These are phyloP conservation scores for Sus cebifrons DNA, from an alignment of 2,797 vertebrate species.

Conservation along the genomic window DNA sequence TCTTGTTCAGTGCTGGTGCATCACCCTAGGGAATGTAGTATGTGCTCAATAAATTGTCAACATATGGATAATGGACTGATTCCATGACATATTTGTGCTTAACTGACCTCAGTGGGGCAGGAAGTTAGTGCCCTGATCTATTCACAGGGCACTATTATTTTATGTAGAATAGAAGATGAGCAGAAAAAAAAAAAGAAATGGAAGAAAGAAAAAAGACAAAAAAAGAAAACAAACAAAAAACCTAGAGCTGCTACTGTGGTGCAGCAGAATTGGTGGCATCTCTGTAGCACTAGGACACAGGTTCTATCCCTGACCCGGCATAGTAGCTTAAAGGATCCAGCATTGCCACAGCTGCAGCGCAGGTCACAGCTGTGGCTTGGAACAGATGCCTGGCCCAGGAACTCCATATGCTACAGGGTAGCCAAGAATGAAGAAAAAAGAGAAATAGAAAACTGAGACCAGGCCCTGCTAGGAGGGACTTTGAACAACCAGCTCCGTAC, in stretches of 20 bases:
- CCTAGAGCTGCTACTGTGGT: no score
- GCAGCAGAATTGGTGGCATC: no score
- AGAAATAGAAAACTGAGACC: neutral
- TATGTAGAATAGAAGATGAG: neutral
- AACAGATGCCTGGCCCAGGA: no score
- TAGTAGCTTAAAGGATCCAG: no score
- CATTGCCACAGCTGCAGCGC: no score
- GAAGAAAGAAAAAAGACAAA: neutral
- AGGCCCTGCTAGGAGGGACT: rapidly evolving
- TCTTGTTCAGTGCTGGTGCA: neutral
- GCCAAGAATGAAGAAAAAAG: neutral
- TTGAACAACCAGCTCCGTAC: rapidly evolving
- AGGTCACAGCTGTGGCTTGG: no score
- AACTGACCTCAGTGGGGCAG: neutral
- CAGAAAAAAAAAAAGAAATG: neutral
- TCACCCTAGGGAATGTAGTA: neutral
- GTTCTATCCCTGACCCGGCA: no score
- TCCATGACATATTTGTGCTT: neutral
- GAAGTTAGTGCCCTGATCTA: neutral
- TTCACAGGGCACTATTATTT: neutral
- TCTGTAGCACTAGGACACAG: no score
- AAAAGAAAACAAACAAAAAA: neutral
- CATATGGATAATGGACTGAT: neutral
- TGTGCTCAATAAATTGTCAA: neutral
- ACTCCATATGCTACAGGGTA: no score